Evolutionary conservation across 2,113 vertebrate genomes (phyloP), one percentile per base, ranked within the genome.

Genomic region (Vulpes vulpes): DNA sequence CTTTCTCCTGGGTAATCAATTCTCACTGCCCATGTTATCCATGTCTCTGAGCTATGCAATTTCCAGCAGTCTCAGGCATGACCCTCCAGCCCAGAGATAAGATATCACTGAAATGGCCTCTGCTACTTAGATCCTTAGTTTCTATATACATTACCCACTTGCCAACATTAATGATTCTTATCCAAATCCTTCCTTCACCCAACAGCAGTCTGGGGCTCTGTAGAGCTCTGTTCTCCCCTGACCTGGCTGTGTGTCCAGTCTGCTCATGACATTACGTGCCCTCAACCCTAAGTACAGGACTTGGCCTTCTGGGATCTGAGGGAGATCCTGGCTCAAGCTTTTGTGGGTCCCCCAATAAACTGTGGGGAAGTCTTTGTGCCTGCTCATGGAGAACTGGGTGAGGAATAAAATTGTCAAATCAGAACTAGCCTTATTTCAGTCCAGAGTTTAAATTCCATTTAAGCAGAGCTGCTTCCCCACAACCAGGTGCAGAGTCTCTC

Each of bases 351-450:
- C 19, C 23, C n/a, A 23, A 17, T 32, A 32, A 67, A n/a, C 15
- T n/a, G 27, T 4, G 3, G 11, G 8, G 11, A 60, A 8, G 19
- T 43, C 49, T 27, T 35, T 69, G 4, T 80, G 30, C 17, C 9
- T 16, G 8, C 2, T 35, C 14, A 4, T 74, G 69, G 1, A 5
- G 11, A 25, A 8, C 27, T 80, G 6, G 55, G 71, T 73, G 23
- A 62, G 3, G 16, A 55, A 11, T 25, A 3, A 15, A 35, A 60
- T 43, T 30, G 6, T 43, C 32, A 19, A 25, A 30, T 23, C 22
- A 17, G 23, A 3, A 4, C 8, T 38, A 60, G 15, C 27, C 0
- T 9, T 49, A 0, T n/a, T 16, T n/a, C 19, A 43, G 0, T 51
- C 9, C 19, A 64, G 9, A 51, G 4, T 25, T 19, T 22, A 10